A percentile compares a stretch with the other conserved stretches of the same genome.
Conservation (phyloP, 2,797 vertebrate species). For the Picus viridis region DNA sequence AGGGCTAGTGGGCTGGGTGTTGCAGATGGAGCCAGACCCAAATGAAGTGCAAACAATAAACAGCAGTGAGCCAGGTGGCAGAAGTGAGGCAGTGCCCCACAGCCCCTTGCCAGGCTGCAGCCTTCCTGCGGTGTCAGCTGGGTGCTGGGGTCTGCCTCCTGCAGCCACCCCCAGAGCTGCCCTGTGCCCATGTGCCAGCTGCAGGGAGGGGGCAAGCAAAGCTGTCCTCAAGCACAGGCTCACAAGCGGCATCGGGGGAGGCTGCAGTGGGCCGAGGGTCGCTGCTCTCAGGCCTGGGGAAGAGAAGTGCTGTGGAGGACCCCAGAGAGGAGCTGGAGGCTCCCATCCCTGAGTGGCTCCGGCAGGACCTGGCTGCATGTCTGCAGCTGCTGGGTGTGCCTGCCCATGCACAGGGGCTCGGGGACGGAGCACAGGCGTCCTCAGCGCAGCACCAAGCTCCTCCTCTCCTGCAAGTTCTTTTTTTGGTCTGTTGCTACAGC, state of each 20-base stretch:
- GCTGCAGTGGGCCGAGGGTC: background rate
- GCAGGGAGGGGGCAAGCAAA: background rate
- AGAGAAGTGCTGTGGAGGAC: background rate
- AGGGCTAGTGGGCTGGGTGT: rapidly evolving
- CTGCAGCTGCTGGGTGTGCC: background rate
- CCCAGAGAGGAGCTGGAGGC: background rate
- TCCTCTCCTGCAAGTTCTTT: conserved; percentile 65
- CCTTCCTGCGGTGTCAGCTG: rapidly evolving
- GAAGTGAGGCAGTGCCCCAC: rapidly evolving
- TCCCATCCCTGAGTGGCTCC: background rate
- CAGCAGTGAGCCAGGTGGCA: background rate
- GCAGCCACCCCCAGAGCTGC: background rate
- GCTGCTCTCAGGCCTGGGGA: background rate
- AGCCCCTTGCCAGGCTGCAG: rapidly evolving
- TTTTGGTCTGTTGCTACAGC: conserved; percentile 75
- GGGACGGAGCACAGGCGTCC: conserved; percentile 38
- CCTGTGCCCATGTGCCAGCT: background rate
- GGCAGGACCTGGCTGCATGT: background rate
- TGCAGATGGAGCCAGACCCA: background rate
- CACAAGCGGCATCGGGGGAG: background rate
- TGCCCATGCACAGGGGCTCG: conserved; percentile 22
- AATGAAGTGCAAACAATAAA: background rate
- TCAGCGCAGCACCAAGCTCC: conserved; percentile 57
- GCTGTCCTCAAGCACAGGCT: background rate
- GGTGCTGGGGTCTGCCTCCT: background rate